Base-by-base conservation (phyloP, 2,113 vertebrate species). In the Hippolais icterina region DNA sequence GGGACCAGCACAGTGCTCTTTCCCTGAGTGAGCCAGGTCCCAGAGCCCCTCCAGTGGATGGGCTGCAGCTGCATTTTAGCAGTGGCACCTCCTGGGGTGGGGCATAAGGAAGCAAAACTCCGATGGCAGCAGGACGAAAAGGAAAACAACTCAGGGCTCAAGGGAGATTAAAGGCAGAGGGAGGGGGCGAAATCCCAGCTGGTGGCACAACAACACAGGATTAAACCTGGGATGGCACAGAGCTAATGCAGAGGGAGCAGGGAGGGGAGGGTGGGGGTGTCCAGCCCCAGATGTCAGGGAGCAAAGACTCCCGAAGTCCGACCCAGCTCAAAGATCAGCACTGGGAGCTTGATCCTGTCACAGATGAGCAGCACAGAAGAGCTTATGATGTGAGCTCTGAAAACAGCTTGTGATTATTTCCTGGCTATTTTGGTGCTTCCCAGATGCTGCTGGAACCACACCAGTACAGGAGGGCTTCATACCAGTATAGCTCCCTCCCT, bases 1-100 rank as follows among this genome's bases (percentile, higher is more conserved):
- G 54, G 41, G 49, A 89, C 2, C 4, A 15, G 28, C 35, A 29
- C 1, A 4, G 33, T 15, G 63, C 14, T 12, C 13, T 54, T 74
- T 8, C 21, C 47, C 27, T 44, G 33, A 29, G 31, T 59, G 57
- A 60, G 22, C 7, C 2, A 7, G 2, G 15, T 41, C 9, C 53
- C 13, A 78, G 56, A 64, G 50, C 82, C 21, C 29, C 42, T 57
- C 37, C 17, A 29, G 50, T 6, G 46, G 50, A 35, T 8, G 64
- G 18, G 57, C 52, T 63, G 52, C 1, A 16, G 42, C 49, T 52
- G 52, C 8, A 5, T 57, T 84, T 77, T 33, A 50, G 31, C 89
- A 44, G 33, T 2, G 3, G 35, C 61, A 57, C 9, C 28, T 49
- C 0, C 0, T 70, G 66, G 46, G 2, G 1, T 1, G 12, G 5